Base-by-base conservation (phyloP, 2,797 vertebrate genomes). In the Hypotaenidia philippensis region DNA sequence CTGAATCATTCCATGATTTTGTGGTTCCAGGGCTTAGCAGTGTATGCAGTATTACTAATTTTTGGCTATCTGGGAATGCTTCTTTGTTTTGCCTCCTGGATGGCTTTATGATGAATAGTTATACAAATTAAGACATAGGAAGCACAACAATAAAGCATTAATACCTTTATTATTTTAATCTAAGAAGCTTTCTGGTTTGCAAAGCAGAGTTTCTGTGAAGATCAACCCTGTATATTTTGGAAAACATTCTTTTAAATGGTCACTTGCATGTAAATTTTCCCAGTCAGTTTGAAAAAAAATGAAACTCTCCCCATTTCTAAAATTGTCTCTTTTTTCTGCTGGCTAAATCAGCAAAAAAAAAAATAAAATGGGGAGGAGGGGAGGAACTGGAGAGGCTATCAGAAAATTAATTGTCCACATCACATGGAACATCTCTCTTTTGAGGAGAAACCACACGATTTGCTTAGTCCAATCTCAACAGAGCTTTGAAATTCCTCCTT, bases 401-500 rank as follows among this genome's bases (percentile, higher is more conserved):
- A 84, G 69, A 70, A 93, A 74, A 77, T 77, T 66, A 41, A 5
- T 89, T 93, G 32, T 86, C 96, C 18, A 1, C 32, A 25, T 79
- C 65, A 87, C 84, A 55, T 52, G 40, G 47, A 77, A 41, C 52
- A 40, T 59, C 36, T 80, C 38, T 74, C 23, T 63, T 76, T 44
- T 81, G 41, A 65, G 31, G 31, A 71, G 50, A 64, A 86, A 38
- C 63, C 78, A 79, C 31, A 18, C 56, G 17, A 72, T 90, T 88
- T 93, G 13, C 20, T 32, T 55, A 76, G 47, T 84, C 66, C 16
- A 17, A 81, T 83, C 70, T 63, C 82, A 34, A 65, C 40, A 57
- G 20, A 83, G 47, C 31, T 93, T 89, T 91, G 83, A 70, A 89
- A 87, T 91, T 91, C 69, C 63, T 83, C 27, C 70, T 83, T 92